Evolutionary conservation across 2,888 invertebrate genomes (phyloP), one percentile per base, ranked within the genome.

Genomic region (Sturmia bella): DNA sequence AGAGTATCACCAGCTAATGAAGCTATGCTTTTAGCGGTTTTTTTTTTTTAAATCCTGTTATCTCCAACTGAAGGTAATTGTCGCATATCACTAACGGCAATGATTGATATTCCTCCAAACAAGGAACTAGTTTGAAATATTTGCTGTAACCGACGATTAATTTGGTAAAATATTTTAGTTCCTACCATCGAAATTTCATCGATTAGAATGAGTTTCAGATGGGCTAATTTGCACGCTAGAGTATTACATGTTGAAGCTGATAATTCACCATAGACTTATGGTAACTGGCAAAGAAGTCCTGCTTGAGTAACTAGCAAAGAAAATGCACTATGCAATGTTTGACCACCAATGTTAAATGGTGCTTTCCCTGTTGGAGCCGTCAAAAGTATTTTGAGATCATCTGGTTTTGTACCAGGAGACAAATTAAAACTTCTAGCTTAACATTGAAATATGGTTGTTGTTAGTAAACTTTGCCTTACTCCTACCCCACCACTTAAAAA

Each of bases 331-430:
- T 54, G 54, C 7, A 54, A 7, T 6, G 54, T 54, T 13, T 12
- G 21, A 21, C 76, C 69, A 1, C 69, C 76, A 27, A 77, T 77
- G 6, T 64, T 64, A 48, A 77, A 77, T 54, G 70, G 61, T 15
- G 70, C 69, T 50, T 63, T 77, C 21, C 61, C 61, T n/a, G 76
- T 68, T 21, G 69, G 69, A 45, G 61, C 59, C 1, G 59, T 43
- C 2, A 76, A n/a, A 9, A 76, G 43, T 11, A 76, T 59, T 43
- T 76, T 76, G 0, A 27, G 12, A 9, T 61, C 27, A 15, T 68
- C 45, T 1, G 76, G 63, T 19, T 77, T 39, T 32, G 13, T n/a
- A 3, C 69, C 69, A 45, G 76, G 48, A 32, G 52, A 17, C 12
- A 17, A 32, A 41, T 69, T 77, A 17, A 69, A 45, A 5, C 61